Percentiles rank a stretch among this genome's conserved stretches.
Evolutionary conservation across 2,888 invertebrate genomes (phyloP).

Genomic region (Hermodice carunculata): DNA sequence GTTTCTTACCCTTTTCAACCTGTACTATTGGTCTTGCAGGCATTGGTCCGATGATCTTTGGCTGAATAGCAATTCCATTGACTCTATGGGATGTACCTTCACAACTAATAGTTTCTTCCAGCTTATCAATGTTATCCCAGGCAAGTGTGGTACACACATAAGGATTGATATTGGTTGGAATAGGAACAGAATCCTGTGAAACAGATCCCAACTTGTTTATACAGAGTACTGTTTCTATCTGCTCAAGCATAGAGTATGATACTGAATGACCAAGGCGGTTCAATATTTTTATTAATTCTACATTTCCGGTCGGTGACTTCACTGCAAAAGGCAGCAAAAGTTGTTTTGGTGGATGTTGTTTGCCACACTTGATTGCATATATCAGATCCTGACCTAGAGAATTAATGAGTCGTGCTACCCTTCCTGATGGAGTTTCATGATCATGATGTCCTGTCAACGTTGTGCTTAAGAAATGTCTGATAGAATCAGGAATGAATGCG

Average conservation of each 20-base stretch:
- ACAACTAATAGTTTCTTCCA: conserved; percentile 41
- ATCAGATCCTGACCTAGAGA: conserved; percentile 19
- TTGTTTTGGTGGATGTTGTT: conserved; percentile 22
- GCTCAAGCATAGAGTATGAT: too few relatives aligned
- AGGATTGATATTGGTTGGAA: too few relatives aligned
- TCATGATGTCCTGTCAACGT: conserved; percentile 15
- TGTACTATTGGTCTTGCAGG: conserved; percentile 1
- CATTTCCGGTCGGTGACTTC: conserved; percentile 30
- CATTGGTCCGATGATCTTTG: conserved; percentile 15
- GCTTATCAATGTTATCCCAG: conserved; percentile 46
- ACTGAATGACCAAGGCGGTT: conserved; percentile 34
- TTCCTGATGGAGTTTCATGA: not conserved
- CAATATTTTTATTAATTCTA: conserved; percentile 27
- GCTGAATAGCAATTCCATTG: conserved; percentile 42
- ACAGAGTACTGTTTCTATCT: too few relatives aligned
- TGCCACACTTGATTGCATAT: conserved; percentile 20
- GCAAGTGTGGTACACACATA: conserved; percentile 31
- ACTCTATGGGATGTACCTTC: conserved; percentile 42
- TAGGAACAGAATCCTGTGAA: too few relatives aligned
- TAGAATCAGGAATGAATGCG: too few relatives aligned
- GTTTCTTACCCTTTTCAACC: conserved; percentile 7
- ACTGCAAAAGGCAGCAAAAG: conserved; percentile 24
- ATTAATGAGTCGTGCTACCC: not conserved
- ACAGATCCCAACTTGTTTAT: too few relatives aligned
- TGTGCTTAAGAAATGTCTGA: not conserved